phyloP scores from a whole-genome alignment of 2,113 vertebrate species.

The Stegastes partitus region DNA sequence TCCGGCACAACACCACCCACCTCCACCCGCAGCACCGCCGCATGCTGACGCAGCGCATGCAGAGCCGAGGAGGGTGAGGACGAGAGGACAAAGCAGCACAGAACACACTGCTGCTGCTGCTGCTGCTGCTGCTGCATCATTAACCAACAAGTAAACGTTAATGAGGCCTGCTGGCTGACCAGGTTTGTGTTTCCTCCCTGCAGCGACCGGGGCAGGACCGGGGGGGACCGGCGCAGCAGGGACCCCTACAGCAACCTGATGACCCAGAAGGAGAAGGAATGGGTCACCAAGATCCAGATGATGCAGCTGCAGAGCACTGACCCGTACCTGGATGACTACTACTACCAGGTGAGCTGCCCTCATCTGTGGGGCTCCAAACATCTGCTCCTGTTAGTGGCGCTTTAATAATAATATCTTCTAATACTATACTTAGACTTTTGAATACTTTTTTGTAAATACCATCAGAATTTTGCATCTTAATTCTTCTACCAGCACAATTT shows the following conservation, averaged over 20 bases:
- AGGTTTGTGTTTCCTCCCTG: conserved; percentile 29
- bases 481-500: no score
- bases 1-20: conserved; percentile 94
- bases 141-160: no score
- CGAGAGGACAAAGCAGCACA: no score
- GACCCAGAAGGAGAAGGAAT: conserved; percentile 96
- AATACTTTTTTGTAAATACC: no score
- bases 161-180: no score
- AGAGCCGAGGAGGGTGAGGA: conserved; percentile 86
- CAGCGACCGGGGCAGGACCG: conserved; percentile 87
- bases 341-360: conserved; percentile 88
- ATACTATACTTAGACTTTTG: no score
- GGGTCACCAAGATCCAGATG: conserved; percentile 98
- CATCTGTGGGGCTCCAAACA: no score
- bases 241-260: conserved; percentile 97
- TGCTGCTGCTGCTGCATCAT: no score
- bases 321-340: conserved; percentile 97
- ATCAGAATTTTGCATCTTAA: no score
- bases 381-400: no score
- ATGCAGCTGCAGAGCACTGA: conserved; percentile 99
- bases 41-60: conserved; percentile 93
- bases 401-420: no score
- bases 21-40: conserved; percentile 96
- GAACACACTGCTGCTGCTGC: no score
- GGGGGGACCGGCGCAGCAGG: conserved; percentile 86